Base-by-base conservation (phyloP, 2,113 vertebrate genomes). In the Lethenteron camtschaticum region DNA sequence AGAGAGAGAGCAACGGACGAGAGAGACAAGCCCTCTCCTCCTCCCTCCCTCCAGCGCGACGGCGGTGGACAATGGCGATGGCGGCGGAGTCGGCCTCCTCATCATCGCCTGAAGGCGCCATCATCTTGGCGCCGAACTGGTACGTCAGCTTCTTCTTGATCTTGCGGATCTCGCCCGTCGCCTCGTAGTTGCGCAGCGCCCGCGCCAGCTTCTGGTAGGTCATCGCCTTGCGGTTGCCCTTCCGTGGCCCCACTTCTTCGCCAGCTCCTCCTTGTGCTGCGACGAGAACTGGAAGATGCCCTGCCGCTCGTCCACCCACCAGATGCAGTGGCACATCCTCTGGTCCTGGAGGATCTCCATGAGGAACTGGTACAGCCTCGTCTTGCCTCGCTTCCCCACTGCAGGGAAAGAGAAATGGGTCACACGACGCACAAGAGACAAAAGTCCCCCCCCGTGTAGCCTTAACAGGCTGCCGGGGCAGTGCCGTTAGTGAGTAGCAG, bases 261-360 rank as follows among this genome's bases (percentile, higher is more conserved):
- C 81, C 73, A 82, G 75, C 9, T 75, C 57, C 71, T 82, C 81
- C 75, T 82, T 82, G 77, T 82, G 79, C 74, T 81, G 80, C 4
- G 81, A 82, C 10, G 80, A 81, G 76, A 82, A 82, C 70, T 82
- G 81, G 76, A 82, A 82, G 71, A 80, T 79, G 2, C 81, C 81
- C 3, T 77, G 75, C n/a, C 80, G 80, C 0, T 77, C 80, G 63
- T 82, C 79, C 69, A 82, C 74, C 81, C 94, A 99, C 94, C 94
- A 99, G 81, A 99, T 92, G 83, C 94, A 95, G 74, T 99, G 91
- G 78, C 96, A 95, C 94, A 99, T 96, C 74, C 95, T 90, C 56
- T 90, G 90, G 1, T 83, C 90, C 72, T 86, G 85, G 75, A 99
- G 84, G 73, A 99, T 86, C 77, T 96, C 90, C 74, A 99, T 78